A percentile compares a stretch with the other conserved stretches of the same genome.
Evolutionary conservation across 2,797 vertebrate species (phyloP).

Genomic region (Microcaecilia unicolor): DNA sequence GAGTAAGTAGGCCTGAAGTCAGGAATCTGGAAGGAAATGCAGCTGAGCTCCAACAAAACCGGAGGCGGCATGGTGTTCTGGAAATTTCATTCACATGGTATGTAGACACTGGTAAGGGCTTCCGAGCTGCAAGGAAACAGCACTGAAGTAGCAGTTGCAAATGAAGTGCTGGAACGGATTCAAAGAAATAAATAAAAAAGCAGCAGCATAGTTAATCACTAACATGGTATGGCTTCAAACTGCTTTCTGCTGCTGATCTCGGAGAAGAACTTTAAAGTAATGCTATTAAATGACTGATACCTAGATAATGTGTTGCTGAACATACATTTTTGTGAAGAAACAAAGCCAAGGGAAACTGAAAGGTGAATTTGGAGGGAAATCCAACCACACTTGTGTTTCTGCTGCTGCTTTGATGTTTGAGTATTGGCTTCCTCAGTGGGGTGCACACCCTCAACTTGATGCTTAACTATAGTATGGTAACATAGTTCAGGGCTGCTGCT

Average conservation of each 20-base stretch:
- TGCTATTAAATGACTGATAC: too few relatives aligned
- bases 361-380: too few relatives aligned
- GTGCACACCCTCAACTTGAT: too few relatives aligned
- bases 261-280: slow-evolving; percentile 5
- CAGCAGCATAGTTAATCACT: slow-evolving; percentile 22
- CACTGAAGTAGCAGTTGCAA: slow-evolving; percentile 6
- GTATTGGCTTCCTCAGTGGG: too few relatives aligned
- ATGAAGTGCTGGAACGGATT: slow-evolving; percentile 21
- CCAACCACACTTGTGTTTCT: too few relatives aligned
- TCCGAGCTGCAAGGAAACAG: slow-evolving; percentile 1
- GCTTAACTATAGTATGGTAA: too few relatives aligned
- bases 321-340: too few relatives aligned
- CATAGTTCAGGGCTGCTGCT: too few relatives aligned
- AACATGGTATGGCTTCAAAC: slow-evolving; percentile 23
- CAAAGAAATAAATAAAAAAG: too few relatives aligned
- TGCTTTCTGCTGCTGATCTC: slow-evolving; percentile 18
- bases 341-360: too few relatives aligned
- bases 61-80: slow-evolving; percentile 41
- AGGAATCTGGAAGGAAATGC: slow-evolving; percentile 40
- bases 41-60: slow-evolving; percentile 23
- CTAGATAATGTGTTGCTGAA: too few relatives aligned
- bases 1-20: slow-evolving; percentile 37
- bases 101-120: neutral
- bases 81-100: neutral
- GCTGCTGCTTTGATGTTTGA: too few relatives aligned